A percentile compares a stretch with the other conserved stretches of the same genome.
These are phyloP conservation scores for Phaedon cochleariae DNA, from an alignment of 2,888 invertebrate genomes.

Conservation along the genomic window DNA sequence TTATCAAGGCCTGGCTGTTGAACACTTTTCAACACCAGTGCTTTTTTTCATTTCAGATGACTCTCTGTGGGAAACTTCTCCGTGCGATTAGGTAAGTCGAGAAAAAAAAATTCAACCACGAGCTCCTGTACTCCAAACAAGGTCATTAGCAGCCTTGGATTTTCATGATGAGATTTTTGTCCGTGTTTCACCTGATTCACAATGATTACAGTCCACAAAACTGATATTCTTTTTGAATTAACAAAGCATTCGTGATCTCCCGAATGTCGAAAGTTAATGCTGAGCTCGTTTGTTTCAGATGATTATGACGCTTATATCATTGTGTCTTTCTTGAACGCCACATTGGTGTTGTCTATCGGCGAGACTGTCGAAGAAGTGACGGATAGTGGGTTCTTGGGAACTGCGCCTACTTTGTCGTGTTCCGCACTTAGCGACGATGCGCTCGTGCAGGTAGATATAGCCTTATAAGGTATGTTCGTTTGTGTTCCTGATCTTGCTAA, in stretches of 20 bases:
- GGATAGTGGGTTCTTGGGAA: conserved; percentile 98
- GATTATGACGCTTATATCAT: conserved; percentile 99
- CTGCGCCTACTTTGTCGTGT: conserved; percentile 98
- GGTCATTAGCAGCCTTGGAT: not conserved
- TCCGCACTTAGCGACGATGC: conserved; percentile 98
- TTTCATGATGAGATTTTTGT: conserved; percentile 56
- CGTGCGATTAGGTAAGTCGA: conserved; percentile 38
- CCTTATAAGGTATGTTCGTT: no score
- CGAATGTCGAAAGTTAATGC: not conserved
- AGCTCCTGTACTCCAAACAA: not conserved
- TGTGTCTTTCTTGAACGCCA: conserved; percentile 98
- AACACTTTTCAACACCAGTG: conserved; percentile 85
- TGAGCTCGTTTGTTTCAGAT: conserved; percentile 80
- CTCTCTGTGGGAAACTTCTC: conserved; percentile 24
- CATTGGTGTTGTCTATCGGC: conserved; percentile 97
- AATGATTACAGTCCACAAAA: conserved; percentile 55
- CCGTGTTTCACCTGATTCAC: conserved; percentile 62
- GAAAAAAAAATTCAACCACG: not conserved
- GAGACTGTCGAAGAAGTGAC: conserved; percentile 99
- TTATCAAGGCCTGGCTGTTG: conserved; percentile 68
- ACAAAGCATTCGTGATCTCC: not conserved
- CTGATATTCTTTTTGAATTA: conserved; percentile 37
- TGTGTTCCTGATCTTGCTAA: no score
- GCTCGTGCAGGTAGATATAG: conserved; percentile 83
- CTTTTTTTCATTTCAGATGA: conserved; percentile 66